phyloP scores from a whole-genome alignment of 1,140 invertebrate genomes.

The Eulimnadia texana region DNA sequence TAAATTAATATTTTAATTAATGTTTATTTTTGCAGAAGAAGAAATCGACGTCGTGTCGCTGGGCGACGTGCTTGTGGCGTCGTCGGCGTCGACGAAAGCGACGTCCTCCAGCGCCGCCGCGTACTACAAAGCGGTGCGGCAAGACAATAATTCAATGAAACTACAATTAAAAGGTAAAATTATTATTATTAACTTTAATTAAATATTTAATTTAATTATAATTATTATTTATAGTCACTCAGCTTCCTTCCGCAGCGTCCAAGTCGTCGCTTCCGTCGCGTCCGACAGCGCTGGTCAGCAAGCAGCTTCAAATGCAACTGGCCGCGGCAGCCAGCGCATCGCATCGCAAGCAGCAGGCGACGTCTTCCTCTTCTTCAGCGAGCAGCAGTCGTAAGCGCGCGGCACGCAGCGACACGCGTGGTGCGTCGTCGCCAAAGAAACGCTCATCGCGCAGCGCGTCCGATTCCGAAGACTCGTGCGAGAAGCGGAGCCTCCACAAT shows the following conservation, averaged over 20 bases:
- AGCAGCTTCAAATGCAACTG: constrained; percentile 39
- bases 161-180: background rate
- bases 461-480: constrained; percentile 43
- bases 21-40: constrained; percentile 41
- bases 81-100: background rate
- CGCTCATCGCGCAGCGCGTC: constrained; percentile 23
- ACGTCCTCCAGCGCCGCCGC: no score
- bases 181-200: background rate
- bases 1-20: background rate
- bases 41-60: constrained; percentile 52
- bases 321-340: constrained; percentile 21
- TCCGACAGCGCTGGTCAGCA: constrained; percentile 41
- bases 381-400: constrained; percentile 16
- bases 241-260: background rate
- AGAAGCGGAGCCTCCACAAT: constrained; percentile 72
- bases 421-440: constrained; percentile 19
- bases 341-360: constrained; percentile 1
- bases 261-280: constrained; percentile 37
- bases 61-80: constrained; percentile 2
- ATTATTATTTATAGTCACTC: background rate
- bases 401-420: constrained; percentile 28
- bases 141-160: background rate
- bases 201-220: background rate
- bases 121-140: constrained; percentile 9
- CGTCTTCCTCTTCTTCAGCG: no score